Conservation (phyloP, 2,797 vertebrate genomes). For the Orientallactaga sibirica region DNA sequence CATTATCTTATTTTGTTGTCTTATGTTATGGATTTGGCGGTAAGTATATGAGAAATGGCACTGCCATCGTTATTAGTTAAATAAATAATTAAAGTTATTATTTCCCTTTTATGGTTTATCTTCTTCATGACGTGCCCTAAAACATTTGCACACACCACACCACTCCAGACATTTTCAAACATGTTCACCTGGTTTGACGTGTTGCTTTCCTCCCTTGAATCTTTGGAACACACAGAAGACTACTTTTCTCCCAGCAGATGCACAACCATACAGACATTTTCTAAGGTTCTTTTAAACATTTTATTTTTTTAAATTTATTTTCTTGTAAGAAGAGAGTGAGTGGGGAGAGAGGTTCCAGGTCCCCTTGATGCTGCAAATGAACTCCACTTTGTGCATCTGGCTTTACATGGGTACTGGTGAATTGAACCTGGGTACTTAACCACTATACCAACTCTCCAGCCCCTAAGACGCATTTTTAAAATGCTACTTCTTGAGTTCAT, state of each 20-base stretch:
- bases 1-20: neutral
- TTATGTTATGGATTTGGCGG: neutral
- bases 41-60: neutral
- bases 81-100: neutral
- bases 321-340: no score
- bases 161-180: neutral
- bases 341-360: no score
- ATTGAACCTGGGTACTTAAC: no score
- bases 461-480: constrained; percentile 32
- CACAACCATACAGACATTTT: constrained; percentile 55
- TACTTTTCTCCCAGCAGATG: neutral
- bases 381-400: no score
- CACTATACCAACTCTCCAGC: no score
- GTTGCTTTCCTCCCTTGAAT: neutral
- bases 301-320: no score
- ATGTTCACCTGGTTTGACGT: neutral
- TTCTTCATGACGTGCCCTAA: neutral
- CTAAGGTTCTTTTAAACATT: constrained; percentile 12
- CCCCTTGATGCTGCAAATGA: no score
- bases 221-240: neutral
- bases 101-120: neutral
- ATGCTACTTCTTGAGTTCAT: constrained; percentile 57
- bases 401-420: no score
- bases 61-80: neutral
- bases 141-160: neutral